A percentile compares a stretch with the other conserved stretches of the same genome.
These are phyloP conservation scores for Spisula subtruncata DNA, from an alignment of 2,888 invertebrate species.

Conservation along the genomic window DNA sequence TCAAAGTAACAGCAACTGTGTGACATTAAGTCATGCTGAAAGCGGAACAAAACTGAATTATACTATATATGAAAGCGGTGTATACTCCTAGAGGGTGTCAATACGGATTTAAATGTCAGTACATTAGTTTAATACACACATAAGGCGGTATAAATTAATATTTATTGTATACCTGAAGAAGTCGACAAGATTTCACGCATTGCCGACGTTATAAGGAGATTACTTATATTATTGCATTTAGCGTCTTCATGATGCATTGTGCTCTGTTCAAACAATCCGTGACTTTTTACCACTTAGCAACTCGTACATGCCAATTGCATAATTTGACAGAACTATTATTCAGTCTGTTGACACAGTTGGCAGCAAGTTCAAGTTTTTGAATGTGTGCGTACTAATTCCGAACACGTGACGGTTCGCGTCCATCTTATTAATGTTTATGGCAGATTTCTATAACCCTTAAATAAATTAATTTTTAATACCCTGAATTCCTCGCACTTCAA, in stretches of 20 bases:
- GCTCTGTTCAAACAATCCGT: neutral
- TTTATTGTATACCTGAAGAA: neutral
- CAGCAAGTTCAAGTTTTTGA: no score
- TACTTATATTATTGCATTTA: neutral
- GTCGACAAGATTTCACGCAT: neutral
- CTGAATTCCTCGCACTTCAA: no score
- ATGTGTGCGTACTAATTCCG: no score
- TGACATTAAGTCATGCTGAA: neutral
- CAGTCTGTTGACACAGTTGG: no score
- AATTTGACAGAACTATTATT: neutral
- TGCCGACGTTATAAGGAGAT: neutral
- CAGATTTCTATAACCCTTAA: no score
- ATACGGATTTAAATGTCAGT: neutral
- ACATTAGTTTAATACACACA: neutral
- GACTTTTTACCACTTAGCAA: no score
- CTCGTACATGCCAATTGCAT: neutral
- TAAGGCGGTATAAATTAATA: neutral
- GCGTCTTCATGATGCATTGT: neutral
- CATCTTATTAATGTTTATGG: no score
- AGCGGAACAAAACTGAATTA: no score
- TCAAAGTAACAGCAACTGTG: neutral
- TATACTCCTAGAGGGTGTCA: neutral
- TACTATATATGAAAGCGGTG: neutral
- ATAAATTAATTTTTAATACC: no score
- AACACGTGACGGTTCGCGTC: no score